Evolutionary conservation across 2,113 vertebrate genomes (phyloP).

Genomic region (Sarotherodon lohbergeri): DNA sequence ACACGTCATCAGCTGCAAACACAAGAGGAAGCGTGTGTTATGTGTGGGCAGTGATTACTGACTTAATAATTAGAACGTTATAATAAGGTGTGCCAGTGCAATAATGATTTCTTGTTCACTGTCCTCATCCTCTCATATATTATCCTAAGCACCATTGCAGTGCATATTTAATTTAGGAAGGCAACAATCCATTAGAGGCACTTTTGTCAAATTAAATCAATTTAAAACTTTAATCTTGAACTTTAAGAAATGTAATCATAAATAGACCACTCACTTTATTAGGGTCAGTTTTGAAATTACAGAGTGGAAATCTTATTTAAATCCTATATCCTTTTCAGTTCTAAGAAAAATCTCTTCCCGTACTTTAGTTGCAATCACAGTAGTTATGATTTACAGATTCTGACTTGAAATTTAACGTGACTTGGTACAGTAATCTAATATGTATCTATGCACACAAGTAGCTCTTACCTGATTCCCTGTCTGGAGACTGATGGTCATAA

Average conservation of each 20-base stretch:
- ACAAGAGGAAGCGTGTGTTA: not conserved
- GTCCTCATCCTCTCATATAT: not conserved
- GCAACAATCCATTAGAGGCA: not conserved
- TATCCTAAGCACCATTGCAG: not conserved
- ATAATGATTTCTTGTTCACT: not conserved
- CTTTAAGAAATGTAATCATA: not conserved
- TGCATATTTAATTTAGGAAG: not conserved
- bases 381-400: not conserved
- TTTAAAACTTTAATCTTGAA: not conserved
- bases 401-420: not conserved
- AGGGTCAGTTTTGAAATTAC: not conserved
- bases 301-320: not conserved
- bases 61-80: not conserved
- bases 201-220: not conserved
- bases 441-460: accelerated
- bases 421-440: not conserved
- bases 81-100: not conserved
- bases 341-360: not conserved
- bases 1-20: not conserved
- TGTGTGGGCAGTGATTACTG: not conserved
- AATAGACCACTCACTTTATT: not conserved
- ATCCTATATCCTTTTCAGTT: accelerated
- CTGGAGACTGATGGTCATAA: slow-evolving; percentile 16
- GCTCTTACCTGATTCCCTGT: slow-evolving; percentile 30
- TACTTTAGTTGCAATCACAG: not conserved